Percentiles rank a stretch among this genome's conserved stretches.
Conservation (phyloP, 2,888 invertebrate species). For the Buathra laborator region DNA sequence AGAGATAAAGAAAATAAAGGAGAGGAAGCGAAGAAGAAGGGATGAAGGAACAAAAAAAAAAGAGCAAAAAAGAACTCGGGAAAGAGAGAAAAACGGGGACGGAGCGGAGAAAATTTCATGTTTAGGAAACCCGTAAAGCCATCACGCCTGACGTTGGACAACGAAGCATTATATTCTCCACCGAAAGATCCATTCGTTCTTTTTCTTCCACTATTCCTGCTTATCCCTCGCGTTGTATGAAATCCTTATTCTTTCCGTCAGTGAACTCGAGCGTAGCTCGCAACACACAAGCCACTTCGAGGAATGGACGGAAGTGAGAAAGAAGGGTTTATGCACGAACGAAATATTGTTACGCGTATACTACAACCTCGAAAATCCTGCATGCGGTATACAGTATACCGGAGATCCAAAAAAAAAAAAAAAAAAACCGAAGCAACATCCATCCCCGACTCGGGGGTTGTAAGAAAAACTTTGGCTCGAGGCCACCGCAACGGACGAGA, state of each 20-base stretch:
- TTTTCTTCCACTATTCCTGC: constrained; percentile 11
- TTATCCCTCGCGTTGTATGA: constrained; percentile 25
- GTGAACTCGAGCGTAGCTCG: constrained; percentile 27
- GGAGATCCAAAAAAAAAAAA: constrained; percentile 10
- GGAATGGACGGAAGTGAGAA: constrained; percentile 60
- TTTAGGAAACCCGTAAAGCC: constrained; percentile 54
- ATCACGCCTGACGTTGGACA: constrained; percentile 30
- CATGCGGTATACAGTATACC: neutral
- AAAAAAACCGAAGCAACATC: constrained; percentile 10
- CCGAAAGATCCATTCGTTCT: constrained; percentile 25
- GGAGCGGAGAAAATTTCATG: constrained; percentile 40
- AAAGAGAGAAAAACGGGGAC: constrained; percentile 6
- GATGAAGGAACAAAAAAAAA: constrained; percentile 3
- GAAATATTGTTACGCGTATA: constrained; percentile 42
- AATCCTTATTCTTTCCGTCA: constrained; percentile 43
- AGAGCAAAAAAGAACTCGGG: neutral
- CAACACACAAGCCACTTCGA: constrained; percentile 33
- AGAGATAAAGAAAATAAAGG: constrained; percentile 43
- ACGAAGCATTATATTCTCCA: constrained; percentile 29
- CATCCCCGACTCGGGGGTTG: neutral
- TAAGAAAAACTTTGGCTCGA: constrained; percentile 57
- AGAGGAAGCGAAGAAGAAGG: constrained; percentile 11
- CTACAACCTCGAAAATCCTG: constrained; percentile 8
- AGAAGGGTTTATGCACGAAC: constrained; percentile 69
- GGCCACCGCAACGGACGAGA: constrained; percentile 45